Conservation (phyloP, 2,888 invertebrate species). For the Sceliomorpha sp. region DNA sequence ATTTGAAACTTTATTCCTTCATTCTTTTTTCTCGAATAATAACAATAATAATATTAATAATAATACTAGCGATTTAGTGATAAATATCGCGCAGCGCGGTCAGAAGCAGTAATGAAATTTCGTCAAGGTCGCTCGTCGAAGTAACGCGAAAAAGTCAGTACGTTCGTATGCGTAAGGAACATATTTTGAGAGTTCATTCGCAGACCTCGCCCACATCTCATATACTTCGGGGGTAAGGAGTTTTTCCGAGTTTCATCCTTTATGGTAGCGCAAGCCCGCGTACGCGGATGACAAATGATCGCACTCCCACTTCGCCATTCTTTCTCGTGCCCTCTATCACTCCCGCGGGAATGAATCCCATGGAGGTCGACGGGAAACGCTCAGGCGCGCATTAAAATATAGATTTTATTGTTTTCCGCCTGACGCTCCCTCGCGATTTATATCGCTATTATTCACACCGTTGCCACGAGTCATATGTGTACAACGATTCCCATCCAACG, state of each 20-base stretch:
- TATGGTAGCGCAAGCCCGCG: conserved; percentile 46
- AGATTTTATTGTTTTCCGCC: conserved; percentile 76
- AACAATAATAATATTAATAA: no score
- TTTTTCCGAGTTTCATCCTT: conserved; percentile 66
- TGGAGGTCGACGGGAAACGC: conserved; percentile 50
- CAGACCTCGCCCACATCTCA: conserved; percentile 51
- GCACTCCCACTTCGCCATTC: conserved; percentile 45
- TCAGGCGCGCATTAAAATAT: conserved; percentile 75
- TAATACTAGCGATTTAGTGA: no score
- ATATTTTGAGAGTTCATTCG: conserved; percentile 63
- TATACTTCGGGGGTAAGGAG: conserved; percentile 49
- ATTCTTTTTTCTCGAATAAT: no score
- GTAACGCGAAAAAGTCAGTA: conserved; percentile 21
- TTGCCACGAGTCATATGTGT: conserved; percentile 60
- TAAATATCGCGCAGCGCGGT: no score
- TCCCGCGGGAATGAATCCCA: conserved; percentile 46
- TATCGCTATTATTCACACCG: conserved; percentile 71
- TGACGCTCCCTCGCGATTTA: conserved; percentile 68
- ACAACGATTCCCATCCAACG: conserved; percentile 44
- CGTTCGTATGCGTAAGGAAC: conserved; percentile 36
- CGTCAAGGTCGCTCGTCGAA: conserved; percentile 11
- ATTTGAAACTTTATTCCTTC: no score
- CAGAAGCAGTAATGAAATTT: conserved; percentile 42
- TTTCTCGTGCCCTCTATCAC: conserved; percentile 54
- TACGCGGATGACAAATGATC: conserved; percentile 73